Percentiles rank a stretch among this genome's conserved stretches.
These are phyloP conservation scores for Blera fallax DNA, from an alignment of 2,888 invertebrate genomes.

Conservation along the genomic window DNA sequence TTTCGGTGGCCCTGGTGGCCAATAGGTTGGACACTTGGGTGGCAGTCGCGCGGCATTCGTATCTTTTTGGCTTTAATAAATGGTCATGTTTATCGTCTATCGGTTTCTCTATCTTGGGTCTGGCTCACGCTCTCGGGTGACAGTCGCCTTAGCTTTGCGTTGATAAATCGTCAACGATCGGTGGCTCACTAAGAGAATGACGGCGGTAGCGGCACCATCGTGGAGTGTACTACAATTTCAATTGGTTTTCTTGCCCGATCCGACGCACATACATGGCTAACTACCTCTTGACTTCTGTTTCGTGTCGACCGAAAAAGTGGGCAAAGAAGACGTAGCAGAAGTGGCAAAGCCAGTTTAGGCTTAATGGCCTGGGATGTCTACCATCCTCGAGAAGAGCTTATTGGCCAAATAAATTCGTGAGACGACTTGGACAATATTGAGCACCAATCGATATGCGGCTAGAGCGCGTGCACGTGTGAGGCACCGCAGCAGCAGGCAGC, in stretches of 20 bases:
- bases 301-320: background rate
- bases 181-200: slow-evolving; percentile 42
- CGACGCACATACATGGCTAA: background rate
- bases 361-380: slow-evolving; percentile 36
- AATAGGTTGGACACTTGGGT: slow-evolving; percentile 59
- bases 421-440: slow-evolving; percentile 21
- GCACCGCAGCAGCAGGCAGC: slow-evolving; percentile 17
- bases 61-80: slow-evolving; percentile 61
- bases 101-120: slow-evolving; percentile 61
- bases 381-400: slow-evolving; percentile 26
- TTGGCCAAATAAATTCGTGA: slow-evolving; percentile 59
- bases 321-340: background rate
- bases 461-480: slow-evolving; percentile 23
- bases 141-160: slow-evolving; percentile 39
- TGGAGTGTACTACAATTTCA: slow-evolving; percentile 24
- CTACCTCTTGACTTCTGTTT: slow-evolving; percentile 14
- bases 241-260: slow-evolving; percentile 30
- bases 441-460: slow-evolving; percentile 22
- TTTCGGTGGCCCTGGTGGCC: slow-evolving; percentile 49
- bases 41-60: slow-evolving; percentile 34
- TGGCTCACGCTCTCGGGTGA: slow-evolving; percentile 41
- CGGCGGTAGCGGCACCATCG: slow-evolving; percentile 1
- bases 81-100: slow-evolving; percentile 59
- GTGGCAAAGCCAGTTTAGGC: slow-evolving; percentile 37
- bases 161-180: slow-evolving; percentile 64